Evolutionary conservation across 2,797 vertebrate genomes (phyloP), one percentile per base, ranked within the genome.

Genomic region (Neosalanx taihuensis): DNA sequence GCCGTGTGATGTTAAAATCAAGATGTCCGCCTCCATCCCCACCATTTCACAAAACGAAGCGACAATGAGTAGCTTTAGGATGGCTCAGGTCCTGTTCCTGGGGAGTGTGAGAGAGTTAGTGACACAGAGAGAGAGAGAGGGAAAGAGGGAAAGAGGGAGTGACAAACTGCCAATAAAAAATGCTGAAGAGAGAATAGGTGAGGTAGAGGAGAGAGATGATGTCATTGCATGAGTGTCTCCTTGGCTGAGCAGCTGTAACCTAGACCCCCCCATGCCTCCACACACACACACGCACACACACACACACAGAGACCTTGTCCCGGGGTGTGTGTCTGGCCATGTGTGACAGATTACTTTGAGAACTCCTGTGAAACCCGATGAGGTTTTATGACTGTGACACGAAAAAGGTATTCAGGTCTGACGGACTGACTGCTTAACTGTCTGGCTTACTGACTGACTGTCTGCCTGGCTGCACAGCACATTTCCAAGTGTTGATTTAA

Each of bases 21-120:
- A 81, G 76, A 81, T 84, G 78, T 78, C 83, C 49, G 80, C 86
- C 81, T 64, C 76, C 12, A 49, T 77, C 20, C 69, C 83, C 79
- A 80, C 79, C 81, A 70, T 77, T 72, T 84, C 81, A 74, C 80
- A 64, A 75, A 46, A 13, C 33, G 80, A 85, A 89, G 86, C 84
- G 84, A 86, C 85, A 87, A 89, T 85, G 75, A 88, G 83, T 66
- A 79, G 83, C 85, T 82, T 83, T 67, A 76, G 77, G 72, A 82
- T 3, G 71, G 73, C 80, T 82, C 76, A 80, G 17, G 56, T 10
- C 56, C 6, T 58, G 56, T 7, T 17, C 2, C 26, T 12, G 3
- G 30, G 30, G 26, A 31, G 15, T 31, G 41, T 37, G 58, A 30
- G 26, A 64, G 41, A 62, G 26, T 76, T 70, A 20, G 66, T 79